These are phyloP conservation scores for Andrena praecox DNA, from an alignment of 2,888 invertebrate species.

Conservation along the genomic window DNA sequence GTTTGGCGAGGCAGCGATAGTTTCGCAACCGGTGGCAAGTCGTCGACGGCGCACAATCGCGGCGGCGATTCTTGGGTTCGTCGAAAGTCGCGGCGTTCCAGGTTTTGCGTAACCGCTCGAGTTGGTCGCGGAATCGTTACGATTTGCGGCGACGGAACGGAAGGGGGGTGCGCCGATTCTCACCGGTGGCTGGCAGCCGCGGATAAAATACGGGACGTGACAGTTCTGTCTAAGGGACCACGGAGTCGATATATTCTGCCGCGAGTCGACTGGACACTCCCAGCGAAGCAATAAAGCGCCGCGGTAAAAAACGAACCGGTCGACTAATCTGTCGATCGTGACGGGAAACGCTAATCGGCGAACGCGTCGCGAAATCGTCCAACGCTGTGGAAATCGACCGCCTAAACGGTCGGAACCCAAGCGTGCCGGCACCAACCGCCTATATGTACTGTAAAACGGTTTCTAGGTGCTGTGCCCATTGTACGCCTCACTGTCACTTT, in stretches of 20 bases:
- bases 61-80: constrained; percentile 41
- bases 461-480: constrained; percentile 42
- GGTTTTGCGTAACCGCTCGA: constrained; percentile 55
- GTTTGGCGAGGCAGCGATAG: constrained; percentile 33
- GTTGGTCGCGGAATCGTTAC: constrained; percentile 52
- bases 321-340: constrained; percentile 73
- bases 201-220: constrained; percentile 55
- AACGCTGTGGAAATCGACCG: constrained; percentile 60
- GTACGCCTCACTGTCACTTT: constrained; percentile 10
- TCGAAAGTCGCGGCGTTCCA: constrained; percentile 60
- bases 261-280: constrained; percentile 42
- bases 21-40: constrained; percentile 44
- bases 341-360: constrained; percentile 59
- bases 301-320: constrained; percentile 59
- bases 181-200: constrained; percentile 20
- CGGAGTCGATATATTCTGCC: constrained; percentile 46
- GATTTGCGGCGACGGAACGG: constrained; percentile 49
- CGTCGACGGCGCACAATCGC: constrained; percentile 64
- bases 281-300: constrained; percentile 32
- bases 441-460: neutral
- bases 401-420: constrained; percentile 26
- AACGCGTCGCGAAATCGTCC: constrained; percentile 59
- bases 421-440: neutral
- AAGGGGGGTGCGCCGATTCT: constrained; percentile 37
- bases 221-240: constrained; percentile 41